phyloP scores from a whole-genome alignment of 1,140 invertebrate genomes.

The Drosophila ercepeae region DNA sequence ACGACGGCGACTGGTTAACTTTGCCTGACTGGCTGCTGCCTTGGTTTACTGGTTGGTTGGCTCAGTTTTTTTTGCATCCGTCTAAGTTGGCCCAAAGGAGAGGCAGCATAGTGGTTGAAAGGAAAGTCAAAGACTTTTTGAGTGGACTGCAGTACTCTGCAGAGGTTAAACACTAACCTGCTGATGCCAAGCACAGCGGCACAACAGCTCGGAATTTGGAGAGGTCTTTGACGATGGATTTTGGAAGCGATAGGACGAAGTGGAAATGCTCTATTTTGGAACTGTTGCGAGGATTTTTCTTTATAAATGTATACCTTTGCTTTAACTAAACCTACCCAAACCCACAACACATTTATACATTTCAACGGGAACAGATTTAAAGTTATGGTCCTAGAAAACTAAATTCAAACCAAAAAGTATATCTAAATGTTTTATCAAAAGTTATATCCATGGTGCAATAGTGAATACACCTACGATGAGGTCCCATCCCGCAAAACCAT shows the following conservation, averaged over 20 bases:
- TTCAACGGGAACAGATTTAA: neutral
- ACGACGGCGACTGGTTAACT: constrained; percentile 50
- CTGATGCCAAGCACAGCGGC: constrained; percentile 56
- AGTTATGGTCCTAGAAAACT: neutral
- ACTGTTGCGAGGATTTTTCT: too few relatives aligned
- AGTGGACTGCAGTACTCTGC: constrained; percentile 74
- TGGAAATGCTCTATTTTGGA: constrained; percentile 6
- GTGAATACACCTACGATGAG: constrained; percentile 12
- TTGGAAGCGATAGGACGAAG: neutral
- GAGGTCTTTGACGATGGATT: neutral
- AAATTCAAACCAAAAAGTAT: neutral
- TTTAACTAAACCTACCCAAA: too few relatives aligned
- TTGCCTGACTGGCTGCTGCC: constrained; percentile 56
- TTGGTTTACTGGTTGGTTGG: constrained; percentile 60
- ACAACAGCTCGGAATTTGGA: constrained; percentile 41
- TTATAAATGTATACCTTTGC: too few relatives aligned
- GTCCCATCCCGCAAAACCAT: constrained; percentile 24
- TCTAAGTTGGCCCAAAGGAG: constrained; percentile 25
- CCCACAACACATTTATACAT: too few relatives aligned
- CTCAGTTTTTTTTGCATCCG: constrained; percentile 31
- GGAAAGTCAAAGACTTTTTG: constrained; percentile 76
- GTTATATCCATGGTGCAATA: neutral
- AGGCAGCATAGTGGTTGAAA: constrained; percentile 5
- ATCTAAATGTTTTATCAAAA: constrained; percentile 13
- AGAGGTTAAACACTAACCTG: constrained; percentile 76